A percentile compares a stretch with the other conserved stretches of the same genome.
Conservation (phyloP, 2,888 invertebrate genomes). For the Thalpophila matura region DNA sequence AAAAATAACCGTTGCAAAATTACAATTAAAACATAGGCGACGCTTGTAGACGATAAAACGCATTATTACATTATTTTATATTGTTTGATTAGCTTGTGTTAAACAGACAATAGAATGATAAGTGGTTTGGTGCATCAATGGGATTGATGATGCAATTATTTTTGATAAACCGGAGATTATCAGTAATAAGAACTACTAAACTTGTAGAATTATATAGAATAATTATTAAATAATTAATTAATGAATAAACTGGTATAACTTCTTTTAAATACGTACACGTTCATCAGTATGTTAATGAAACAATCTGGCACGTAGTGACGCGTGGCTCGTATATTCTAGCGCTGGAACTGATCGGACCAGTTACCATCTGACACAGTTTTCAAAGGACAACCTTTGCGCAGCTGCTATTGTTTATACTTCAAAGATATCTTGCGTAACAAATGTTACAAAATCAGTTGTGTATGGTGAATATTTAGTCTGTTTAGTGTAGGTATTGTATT, state of each 20-base stretch:
- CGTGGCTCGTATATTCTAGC: constrained; percentile 44
- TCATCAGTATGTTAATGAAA: constrained; percentile 26
- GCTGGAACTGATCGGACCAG: constrained; percentile 71
- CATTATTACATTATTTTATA: constrained; percentile 12
- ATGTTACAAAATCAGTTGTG: constrained; percentile 69
- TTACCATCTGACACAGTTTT: constrained; percentile 82
- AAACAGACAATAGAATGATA: constrained; percentile 12
- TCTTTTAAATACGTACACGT: background rate
- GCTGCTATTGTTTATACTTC: constrained; percentile 80
- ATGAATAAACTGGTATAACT: background rate
- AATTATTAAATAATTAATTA: background rate
- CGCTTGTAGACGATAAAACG: background rate
- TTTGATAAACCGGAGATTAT: background rate
- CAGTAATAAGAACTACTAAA: background rate
- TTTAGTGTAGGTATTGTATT: constrained; percentile 41
- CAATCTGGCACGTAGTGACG: constrained; percentile 20
- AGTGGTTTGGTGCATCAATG: constrained; percentile 5
- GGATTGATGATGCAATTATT: background rate
- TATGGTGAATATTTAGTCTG: constrained; percentile 55
- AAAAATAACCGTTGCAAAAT: constrained; percentile 40
- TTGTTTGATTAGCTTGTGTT: constrained; percentile 8
- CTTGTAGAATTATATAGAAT: background rate
- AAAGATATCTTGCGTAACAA: constrained; percentile 69
- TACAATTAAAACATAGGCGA: constrained; percentile 18
- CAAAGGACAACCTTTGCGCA: constrained; percentile 81